These are phyloP conservation scores for Fopius arisanus DNA, from an alignment of 1,140 invertebrate species.

Conservation along the genomic window DNA sequence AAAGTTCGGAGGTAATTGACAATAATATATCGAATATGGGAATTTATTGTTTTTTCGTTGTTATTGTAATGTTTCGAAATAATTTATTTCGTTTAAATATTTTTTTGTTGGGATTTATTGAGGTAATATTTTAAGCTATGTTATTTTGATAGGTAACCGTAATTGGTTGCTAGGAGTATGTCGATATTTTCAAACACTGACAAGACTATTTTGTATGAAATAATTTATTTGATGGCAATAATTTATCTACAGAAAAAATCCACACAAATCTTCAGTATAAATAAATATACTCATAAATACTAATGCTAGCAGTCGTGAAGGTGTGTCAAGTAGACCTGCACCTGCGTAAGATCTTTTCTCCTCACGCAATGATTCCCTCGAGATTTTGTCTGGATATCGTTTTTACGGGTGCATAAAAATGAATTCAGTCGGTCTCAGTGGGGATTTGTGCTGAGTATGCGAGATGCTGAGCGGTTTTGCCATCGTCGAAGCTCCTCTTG, in stretches of 20 bases:
- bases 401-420: neutral
- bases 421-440: constrained; percentile 23
- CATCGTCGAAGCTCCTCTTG: constrained; percentile 64
- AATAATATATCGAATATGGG: no score
- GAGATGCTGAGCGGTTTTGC: constrained; percentile 67
- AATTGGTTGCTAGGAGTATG: no score
- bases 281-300: constrained; percentile 50
- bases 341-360: neutral
- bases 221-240: constrained; percentile 48
- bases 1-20: no score
- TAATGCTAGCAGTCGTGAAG: constrained; percentile 51
- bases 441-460: constrained; percentile 67
- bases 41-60: no score
- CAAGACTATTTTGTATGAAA: constrained; percentile 23
- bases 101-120: no score
- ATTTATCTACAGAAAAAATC: neutral
- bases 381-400: neutral
- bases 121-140: no score
- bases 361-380: neutral
- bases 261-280: constrained; percentile 6
- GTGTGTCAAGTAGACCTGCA: neutral
- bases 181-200: no score
- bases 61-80: no score
- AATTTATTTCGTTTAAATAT: no score
- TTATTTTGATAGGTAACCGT: no score